A percentile compares a stretch with the other conserved stretches of the same genome.
Evolutionary conservation across 92 coral and sea anemone species (phyloP).

Genomic region (Actinernus sp.): DNA sequence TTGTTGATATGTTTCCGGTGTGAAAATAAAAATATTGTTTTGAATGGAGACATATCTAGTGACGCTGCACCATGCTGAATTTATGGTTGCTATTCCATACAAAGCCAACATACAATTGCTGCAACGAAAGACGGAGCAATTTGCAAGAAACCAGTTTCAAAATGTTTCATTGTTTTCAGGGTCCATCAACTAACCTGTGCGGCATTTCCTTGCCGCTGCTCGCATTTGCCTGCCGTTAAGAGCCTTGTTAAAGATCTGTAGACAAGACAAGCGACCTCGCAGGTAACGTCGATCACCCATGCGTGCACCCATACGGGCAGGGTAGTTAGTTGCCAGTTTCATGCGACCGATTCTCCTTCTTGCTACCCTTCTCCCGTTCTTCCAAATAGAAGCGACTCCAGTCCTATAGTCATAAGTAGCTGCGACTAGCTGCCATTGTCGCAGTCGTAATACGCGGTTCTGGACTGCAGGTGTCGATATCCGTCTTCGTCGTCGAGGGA

Average conservation of each 20-base stretch:
- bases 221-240: conserved; percentile 42
- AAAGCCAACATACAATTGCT: no score
- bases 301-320: conserved; percentile 80
- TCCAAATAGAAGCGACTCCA: conserved; percentile 68
- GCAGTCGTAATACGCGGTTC: conserved; percentile 24
- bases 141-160: no score
- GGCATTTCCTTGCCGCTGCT: conserved; percentile 44
- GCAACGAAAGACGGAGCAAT: no score
- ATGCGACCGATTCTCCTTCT: conserved; percentile 52
- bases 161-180: no score
- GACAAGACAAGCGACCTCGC: conserved; percentile 65
- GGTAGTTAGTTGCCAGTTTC: conserved; percentile 80
- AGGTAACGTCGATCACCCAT: conserved; percentile 51
- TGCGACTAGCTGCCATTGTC: conserved; percentile 75
- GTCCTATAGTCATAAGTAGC: conserved; percentile 69
- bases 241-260: conserved; percentile 49
- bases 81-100: no score
- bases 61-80: no score
- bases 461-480: conserved; percentile 23
- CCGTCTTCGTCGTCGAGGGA: conserved; percentile 60
- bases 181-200: conserved; percentile 20
- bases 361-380: conserved; percentile 47
- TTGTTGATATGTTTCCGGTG: no score
- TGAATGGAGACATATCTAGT: no score
- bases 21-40: no score